Evolutionary conservation across 2,888 invertebrate species (phyloP), one percentile per base, ranked within the genome.

Genomic region (Eilema sororculum): DNA sequence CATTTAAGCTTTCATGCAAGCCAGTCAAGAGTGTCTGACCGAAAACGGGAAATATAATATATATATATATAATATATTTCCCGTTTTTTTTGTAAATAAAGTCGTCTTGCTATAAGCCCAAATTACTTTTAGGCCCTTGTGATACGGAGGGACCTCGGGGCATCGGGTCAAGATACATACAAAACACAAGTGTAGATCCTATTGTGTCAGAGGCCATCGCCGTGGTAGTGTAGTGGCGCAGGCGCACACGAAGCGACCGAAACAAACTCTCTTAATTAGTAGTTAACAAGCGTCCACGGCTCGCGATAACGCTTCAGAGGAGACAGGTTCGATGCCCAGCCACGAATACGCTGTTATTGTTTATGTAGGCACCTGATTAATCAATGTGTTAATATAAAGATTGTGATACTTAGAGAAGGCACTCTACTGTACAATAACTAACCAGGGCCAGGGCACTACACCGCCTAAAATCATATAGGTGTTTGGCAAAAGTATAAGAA

Each of bases 251-350:
- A 37, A 24, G 37, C 62, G 24, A 9, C 37, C 61, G 6, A 62
- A 24, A 64, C 63, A 46, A 46, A 64, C 46, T 46, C 64, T 12
- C 46, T 30, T 64, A 64, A 64, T 64, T 64, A 64, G 64, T 28
- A 52, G 52, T 37, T 64, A 64, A 64, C 64, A 28, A 64, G 64
- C 64, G 28, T 33, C 65, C 20, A 52, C 2, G 64, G 25, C 25
- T 33, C 22, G 20, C 37, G 57, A 58, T 66, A 66, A 66, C 66
- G 66, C 66, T 66, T 66, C 66, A 66, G 25, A 66, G 58, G 41
- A 66, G 25, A 66, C 58, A 59, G 66, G 66, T 66, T 66, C 66
- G 58, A 58, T 58, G 57, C 37, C 33, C 66, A 66, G 24, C 41
- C 25, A 33, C 57, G 0, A 16, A 56, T 9, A 33, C 52, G 46